Evolutionary conservation across 2,888 invertebrate species (phyloP), one percentile per base, ranked within the genome.

Genomic region (Leucoma salicis): DNA sequence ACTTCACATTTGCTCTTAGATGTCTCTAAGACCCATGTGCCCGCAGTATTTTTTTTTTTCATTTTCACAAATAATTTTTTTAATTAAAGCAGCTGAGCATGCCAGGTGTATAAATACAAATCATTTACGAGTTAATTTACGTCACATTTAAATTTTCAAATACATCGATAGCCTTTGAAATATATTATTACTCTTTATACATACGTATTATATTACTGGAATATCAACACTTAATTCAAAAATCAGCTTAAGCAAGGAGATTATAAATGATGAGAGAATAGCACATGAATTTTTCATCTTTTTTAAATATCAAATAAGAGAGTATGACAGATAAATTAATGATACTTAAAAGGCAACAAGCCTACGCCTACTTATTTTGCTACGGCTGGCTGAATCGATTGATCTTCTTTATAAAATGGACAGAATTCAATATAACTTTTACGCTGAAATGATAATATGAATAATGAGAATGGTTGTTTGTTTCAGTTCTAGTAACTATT

Each of bases 291-390:
- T 49, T 47, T 53, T 42, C 34, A 44, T 38, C 31, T 25, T 35
- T 40, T 37, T 32, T 34, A 29, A 32, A 24, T 36, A 36, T 34
- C 35, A 44, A 49, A 46, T 44, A 39, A 35, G 54, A 50, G 35
- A 42, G 27, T 44, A 39, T 46, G 57, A 58, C 57, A 59, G 43
- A 46, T 46, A 53, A 58, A 58, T 58, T 56, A 58, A 59, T 59
- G 53, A 58, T 50, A 44, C 42, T 50, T 41, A 34, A 48, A 47
- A 53, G 57, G 56, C 53, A 59, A 53, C 56, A 47, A 59, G 55
- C 49, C 56, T 36, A 35, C 39, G 44, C 50, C 40, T 41, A 56
- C 59, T 55, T 58, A 58, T 58, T 49, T 57, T 42, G 34, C 42
- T 39, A 37, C 44, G 46, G 39, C 35, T 47, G 47, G 42, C 44